phyloP scores from a whole-genome alignment of 2,113 vertebrate species.

The Barnardius zonarius region DNA sequence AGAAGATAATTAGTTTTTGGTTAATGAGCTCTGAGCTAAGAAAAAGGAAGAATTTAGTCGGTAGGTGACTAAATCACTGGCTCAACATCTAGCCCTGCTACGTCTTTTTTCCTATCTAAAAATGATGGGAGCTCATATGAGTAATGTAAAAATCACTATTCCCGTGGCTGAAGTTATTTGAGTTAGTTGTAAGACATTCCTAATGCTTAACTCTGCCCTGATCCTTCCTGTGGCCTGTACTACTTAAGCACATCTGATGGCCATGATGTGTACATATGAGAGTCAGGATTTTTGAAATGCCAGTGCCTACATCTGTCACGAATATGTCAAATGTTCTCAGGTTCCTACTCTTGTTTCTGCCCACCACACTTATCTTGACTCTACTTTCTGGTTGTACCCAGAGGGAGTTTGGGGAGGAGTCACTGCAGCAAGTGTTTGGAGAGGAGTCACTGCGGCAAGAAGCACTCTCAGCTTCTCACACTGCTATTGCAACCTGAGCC shows the following conservation, averaged over 20 bases:
- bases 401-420: background rate
- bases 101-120: background rate
- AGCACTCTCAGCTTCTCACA: background rate
- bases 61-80: background rate
- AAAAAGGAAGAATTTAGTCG: background rate
- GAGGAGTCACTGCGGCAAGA: background rate
- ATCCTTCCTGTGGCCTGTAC: background rate
- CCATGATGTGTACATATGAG: background rate
- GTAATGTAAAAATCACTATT: background rate
- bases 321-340: background rate
- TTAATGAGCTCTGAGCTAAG: background rate
- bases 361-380: background rate
- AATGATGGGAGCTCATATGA: background rate
- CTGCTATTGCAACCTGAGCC: rapidly evolving
- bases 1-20: background rate
- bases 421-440: background rate
- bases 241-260: background rate
- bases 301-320: background rate
- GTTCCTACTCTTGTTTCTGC: background rate
- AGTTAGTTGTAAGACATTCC: background rate
- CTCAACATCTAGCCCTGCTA: background rate
- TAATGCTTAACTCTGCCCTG: background rate
- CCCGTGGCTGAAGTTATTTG: background rate
- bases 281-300: background rate
- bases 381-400: background rate